Evolutionary conservation across 2,888 invertebrate genomes (phyloP), one percentile per base, ranked within the genome.

Genomic region (Brachypalpus laphriformis): DNA sequence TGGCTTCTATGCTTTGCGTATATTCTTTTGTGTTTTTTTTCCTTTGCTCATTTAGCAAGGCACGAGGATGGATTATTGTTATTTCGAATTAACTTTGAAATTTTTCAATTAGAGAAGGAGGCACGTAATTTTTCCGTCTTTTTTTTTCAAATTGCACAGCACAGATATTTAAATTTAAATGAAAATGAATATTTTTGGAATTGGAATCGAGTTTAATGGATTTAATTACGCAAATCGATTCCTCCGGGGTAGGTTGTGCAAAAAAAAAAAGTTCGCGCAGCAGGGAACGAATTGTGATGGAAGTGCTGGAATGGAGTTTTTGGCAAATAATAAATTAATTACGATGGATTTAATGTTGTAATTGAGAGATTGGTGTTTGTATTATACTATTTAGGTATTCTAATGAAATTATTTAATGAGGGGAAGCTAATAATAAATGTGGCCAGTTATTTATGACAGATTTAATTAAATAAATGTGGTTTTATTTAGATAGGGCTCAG

Each of bases 161-260:
- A 37, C 11, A 51, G 51, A 18, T 57, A 37, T 57, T 57, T 57
- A 25, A 42, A 22, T 42, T 42, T 42, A 59, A 40, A 59, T 25
- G 40, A 22, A 59, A 59, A 59, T 42, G 25, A 22, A 42, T 61
- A 61, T 42, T 51, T 51, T 51, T 28, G 25, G 11, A 49, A 49
- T 22, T 42, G 25, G 25, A 42, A 45, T 61, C 4, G 25, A 45
- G 42, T 61, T 54, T 28, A 68, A 68, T 54, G 68, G 54, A 54
- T 56, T 68, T 68, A 68, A 68, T 56, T 68, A 68, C 28, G 54
- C 28, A 68, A 68, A 54, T 54, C 68, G 54, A 68, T 40, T 37
- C 37, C 25, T 42, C 6, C 14, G 14, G 14, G 40, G 40, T 18
- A 34, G 9, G 7, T 56, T 31, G 16, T 56, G 3, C 1, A 31